Percentiles rank a stretch among this genome's conserved stretches.
These are phyloP conservation scores for Aphelinus certus DNA, from an alignment of 1,140 invertebrate species.

Conservation along the genomic window DNA sequence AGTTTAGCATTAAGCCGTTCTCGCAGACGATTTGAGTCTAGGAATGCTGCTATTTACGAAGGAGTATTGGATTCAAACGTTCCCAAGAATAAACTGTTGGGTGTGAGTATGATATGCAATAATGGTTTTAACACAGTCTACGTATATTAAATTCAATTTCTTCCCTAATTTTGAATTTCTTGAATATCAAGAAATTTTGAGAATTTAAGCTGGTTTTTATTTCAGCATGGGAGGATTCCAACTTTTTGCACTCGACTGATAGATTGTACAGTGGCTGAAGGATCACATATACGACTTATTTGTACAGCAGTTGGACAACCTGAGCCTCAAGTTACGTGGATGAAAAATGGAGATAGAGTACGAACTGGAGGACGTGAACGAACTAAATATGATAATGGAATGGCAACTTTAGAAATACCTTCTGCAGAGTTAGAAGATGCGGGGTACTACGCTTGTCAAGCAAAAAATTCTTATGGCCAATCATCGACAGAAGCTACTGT, in stretches of 20 bases:
- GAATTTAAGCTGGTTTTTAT: conserved; percentile 14
- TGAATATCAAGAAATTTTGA: too few species aligned
- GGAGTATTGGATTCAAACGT: background rate
- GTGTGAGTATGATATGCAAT: conserved; percentile 12
- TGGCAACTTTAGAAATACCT: conserved; percentile 80
- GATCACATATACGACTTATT: conserved; percentile 79
- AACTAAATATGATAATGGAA: conserved; percentile 71
- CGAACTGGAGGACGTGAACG: conserved; percentile 67
- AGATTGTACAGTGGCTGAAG: conserved; percentile 78
- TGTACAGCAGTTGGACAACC: conserved; percentile 86
- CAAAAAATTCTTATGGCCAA: conserved; percentile 78
- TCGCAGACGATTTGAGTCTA: conserved; percentile 35
- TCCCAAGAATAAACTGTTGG: background rate
- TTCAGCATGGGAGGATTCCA: conserved; percentile 72
- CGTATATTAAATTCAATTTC: too few species aligned
- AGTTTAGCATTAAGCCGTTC: conserved; percentile 29
- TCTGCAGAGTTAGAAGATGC: conserved; percentile 72
- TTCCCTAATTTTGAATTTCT: too few species aligned
- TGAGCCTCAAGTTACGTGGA: conserved; percentile 84
- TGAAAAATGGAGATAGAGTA: conserved; percentile 77
- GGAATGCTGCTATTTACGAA: conserved; percentile 26
- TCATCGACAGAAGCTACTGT: conserved; percentile 75
- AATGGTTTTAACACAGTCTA: too few species aligned
- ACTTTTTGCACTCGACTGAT: conserved; percentile 83
- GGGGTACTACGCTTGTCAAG: conserved; percentile 80